Conservation (phyloP, 30 jellyfish, hydroid and myxozoan species). For the Aurelia sp. region DNA sequence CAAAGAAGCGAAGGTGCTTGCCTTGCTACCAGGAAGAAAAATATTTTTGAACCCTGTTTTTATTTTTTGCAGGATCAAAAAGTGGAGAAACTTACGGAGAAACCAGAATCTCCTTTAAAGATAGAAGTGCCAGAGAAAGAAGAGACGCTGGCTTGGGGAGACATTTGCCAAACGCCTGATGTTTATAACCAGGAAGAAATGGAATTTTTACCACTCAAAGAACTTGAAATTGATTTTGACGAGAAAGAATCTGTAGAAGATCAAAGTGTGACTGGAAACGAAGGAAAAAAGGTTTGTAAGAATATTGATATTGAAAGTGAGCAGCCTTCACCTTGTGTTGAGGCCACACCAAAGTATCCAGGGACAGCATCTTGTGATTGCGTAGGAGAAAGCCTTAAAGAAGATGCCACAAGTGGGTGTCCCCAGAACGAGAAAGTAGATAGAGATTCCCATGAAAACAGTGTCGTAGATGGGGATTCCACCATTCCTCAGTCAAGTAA, state of each 20-base stretch:
- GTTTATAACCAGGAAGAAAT: conserved; percentile 40
- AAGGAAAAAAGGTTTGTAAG: background rate
- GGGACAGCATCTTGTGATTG: no score
- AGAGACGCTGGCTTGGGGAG: conserved; percentile 26
- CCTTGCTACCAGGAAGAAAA: no score
- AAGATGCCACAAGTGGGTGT: background rate
- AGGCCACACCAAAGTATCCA: background rate
- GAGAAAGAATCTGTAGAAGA: background rate
- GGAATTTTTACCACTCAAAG: conserved; percentile 24
- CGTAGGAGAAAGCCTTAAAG: background rate
- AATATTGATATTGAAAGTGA: background rate
- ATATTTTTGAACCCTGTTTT: no score
- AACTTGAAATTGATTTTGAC: conserved; percentile 3
- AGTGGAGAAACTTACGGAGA: background rate
- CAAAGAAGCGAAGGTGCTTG: no score
- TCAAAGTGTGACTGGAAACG: background rate
- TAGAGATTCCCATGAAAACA: background rate
- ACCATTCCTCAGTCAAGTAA: background rate
- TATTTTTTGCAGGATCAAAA: conserved; percentile 4
- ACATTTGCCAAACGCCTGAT: conserved; percentile 40
- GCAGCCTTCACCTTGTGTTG: background rate
- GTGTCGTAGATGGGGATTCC: background rate
- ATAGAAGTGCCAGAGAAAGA: conserved; percentile 7
- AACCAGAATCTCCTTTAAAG: conserved; percentile 2
- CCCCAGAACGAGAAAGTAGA: background rate